phyloP scores from a whole-genome alignment of 2,888 invertebrate species.

The Lepidocyrtinus sp. region DNA sequence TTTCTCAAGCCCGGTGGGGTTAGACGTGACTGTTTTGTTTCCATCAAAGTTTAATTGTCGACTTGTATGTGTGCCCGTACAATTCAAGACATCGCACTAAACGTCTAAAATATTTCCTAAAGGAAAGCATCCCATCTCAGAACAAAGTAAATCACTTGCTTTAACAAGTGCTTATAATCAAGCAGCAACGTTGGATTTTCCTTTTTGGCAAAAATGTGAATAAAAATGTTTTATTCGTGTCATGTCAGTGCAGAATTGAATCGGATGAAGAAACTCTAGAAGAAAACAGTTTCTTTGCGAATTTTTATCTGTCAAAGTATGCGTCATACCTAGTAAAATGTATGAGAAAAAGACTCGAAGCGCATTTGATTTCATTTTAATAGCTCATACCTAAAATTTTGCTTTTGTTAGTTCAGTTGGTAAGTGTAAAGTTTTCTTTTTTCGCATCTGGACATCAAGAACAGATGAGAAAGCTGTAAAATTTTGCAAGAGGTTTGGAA shows the following conservation, averaged over 20 bases:
- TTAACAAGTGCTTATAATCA: too few relatives aligned
- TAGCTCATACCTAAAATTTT: neutral
- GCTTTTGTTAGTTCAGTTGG: neutral
- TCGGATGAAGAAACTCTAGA: neutral
- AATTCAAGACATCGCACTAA: neutral
- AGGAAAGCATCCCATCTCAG: neutral
- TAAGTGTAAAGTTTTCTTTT: constrained; percentile 3
- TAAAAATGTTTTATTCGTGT: neutral
- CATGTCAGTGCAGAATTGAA: neutral
- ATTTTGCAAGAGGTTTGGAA: constrained; percentile 4
- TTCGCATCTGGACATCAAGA: constrained; percentile 31
- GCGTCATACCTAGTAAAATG: neutral
- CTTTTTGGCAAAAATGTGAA: neutral
- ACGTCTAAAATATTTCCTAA: neutral
- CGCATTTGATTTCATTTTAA: neutral
- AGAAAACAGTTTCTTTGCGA: neutral
- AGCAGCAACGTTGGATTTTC: too few relatives aligned
- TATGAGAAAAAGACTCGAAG: neutral
- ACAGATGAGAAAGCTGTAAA: constrained; percentile 9
- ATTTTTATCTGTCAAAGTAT: neutral
- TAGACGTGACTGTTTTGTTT: constrained; percentile 67
- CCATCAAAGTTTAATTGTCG: constrained; percentile 61
- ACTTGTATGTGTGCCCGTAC: neutral
- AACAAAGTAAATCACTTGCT: neutral
- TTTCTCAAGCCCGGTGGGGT: constrained; percentile 69